Percentiles rank a stretch among this genome's conserved stretches.
These are phyloP conservation scores for Acleris sparsana DNA, from an alignment of 2,888 invertebrate genomes.

Conservation along the genomic window DNA sequence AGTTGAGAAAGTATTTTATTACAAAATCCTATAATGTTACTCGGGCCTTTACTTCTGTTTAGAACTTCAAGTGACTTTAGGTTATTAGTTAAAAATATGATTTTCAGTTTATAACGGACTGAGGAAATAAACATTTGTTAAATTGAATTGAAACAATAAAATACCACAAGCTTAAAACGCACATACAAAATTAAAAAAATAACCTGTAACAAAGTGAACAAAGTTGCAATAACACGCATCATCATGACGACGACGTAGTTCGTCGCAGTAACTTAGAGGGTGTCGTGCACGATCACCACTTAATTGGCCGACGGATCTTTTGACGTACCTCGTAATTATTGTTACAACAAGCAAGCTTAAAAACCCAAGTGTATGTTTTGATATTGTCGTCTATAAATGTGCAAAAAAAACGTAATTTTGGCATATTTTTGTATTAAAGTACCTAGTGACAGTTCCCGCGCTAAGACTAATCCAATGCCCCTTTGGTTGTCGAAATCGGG, in stretches of 20 bases:
- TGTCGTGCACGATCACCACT: slow-evolving; percentile 3
- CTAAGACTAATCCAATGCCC: no score
- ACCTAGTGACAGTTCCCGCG: no score
- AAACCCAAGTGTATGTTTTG: no score
- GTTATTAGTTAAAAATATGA: neutral
- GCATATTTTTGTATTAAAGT: no score
- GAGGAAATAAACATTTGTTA: no score
- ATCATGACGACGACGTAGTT: slow-evolving; percentile 9
- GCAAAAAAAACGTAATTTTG: no score
- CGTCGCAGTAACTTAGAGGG: slow-evolving; percentile 2
- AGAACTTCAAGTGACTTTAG: neutral
- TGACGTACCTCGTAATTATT: neutral
- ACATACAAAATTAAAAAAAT: neutral
- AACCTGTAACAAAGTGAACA: neutral
- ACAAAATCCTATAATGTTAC: slow-evolving; percentile 2
- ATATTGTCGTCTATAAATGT: no score
- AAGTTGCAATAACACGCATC: neutral
- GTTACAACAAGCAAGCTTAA: neutral
- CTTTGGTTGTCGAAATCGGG: no score
- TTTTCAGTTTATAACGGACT: no score
- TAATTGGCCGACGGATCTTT: slow-evolving; percentile 3
- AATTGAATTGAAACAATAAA: no score
- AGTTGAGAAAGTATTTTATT: slow-evolving; percentile 12
- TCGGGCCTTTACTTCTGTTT: neutral
- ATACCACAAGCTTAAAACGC: neutral